Evolutionary conservation across 53 echinoderm and acorn worm genomes (phyloP), one percentile per base, ranked within the genome.

Genomic region (Hippasteria phrygiana): DNA sequence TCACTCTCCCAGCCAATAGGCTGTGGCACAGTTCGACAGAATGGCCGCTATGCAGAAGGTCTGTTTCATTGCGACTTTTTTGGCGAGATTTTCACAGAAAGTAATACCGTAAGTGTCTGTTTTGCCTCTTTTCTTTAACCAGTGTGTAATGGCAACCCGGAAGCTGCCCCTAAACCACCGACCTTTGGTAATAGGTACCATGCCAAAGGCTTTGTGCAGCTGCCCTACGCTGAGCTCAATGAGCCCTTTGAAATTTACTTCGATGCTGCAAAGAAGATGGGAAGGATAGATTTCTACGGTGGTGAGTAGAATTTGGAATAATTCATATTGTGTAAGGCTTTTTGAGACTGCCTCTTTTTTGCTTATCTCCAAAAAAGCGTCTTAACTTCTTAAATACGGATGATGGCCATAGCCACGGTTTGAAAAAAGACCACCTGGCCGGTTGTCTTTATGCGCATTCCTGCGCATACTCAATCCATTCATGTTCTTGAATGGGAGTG

Each of bases 161-260:
- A 12, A 2, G 81, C 81, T 40, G 81, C 38, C 36, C 81, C 81
- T 26, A 42, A 56, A 55, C 39, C 50, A 41, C 81, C 81, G 2
- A 6, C 0, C 10, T 81, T 81, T 40, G 64, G 59, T 24, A 59
- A 22, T 20, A 33, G 26, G 24, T 96, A 96, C 89, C 93, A 96
- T 80, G 94, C 96, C 26, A 88, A 63, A 0, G 96, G 96, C 1
- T 51, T 50, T 41, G 33, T 96, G 16, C 75, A 88, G 24, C 89
- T 94, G 11, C 96, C 96, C 1, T 94, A 96, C 66, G 96, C 96
- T 56, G 96, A 96, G 74, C 59, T 96, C 42, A 71, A 91, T 29
- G 96, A 96, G 46, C 94, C 94, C 5, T 96, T 96, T 91, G 92
- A 65, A 14, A 90, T 84, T 39, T 90, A 66, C 62, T 90, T 70